phyloP scores from a whole-genome alignment of 2,113 vertebrate species.

The Labrus mixtus region DNA sequence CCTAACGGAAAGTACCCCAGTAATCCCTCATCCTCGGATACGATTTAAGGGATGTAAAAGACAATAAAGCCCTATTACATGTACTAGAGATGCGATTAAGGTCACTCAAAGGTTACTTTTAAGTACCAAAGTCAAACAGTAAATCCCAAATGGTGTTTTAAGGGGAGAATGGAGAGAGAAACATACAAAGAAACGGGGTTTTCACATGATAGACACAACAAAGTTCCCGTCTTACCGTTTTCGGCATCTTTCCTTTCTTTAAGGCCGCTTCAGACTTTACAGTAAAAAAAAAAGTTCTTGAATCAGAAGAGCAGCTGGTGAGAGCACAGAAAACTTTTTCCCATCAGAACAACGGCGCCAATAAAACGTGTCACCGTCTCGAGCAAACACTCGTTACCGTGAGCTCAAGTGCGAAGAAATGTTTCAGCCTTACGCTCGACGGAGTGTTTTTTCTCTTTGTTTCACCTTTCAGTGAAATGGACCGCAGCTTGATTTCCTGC shows the following conservation, averaged over 20 bases:
- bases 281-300: conserved; percentile 30
- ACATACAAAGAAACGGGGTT: not conserved
- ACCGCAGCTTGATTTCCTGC: conserved; percentile 80
- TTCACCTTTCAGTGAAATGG: conserved; percentile 65
- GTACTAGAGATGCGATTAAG: not conserved
- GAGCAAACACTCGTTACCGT: conserved; percentile 26
- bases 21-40: not conserved
- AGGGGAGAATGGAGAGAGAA: not conserved
- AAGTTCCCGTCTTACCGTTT: conserved; percentile 77
- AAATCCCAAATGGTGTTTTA: accelerated
- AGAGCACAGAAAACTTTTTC: conserved; percentile 77
- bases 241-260: conserved; percentile 80
- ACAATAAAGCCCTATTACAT: not conserved
- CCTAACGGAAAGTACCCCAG: conserved; percentile 74
- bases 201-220: not conserved
- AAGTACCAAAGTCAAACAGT: not conserved
- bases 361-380: conserved; percentile 42
- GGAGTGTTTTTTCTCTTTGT: conserved; percentile 69
- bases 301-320: conserved; percentile 58
- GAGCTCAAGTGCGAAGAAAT: conserved; percentile 6
- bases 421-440: conserved; percentile 10
- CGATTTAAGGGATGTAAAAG: conserved; percentile 33
- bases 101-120: not conserved
- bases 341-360: conserved; percentile 82
- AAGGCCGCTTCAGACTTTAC: conserved; percentile 27